Evolutionary conservation across 53 echinoderm and acorn worm genomes (phyloP), one percentile per base, ranked within the genome.

Genomic region (Henricia sp.): DNA sequence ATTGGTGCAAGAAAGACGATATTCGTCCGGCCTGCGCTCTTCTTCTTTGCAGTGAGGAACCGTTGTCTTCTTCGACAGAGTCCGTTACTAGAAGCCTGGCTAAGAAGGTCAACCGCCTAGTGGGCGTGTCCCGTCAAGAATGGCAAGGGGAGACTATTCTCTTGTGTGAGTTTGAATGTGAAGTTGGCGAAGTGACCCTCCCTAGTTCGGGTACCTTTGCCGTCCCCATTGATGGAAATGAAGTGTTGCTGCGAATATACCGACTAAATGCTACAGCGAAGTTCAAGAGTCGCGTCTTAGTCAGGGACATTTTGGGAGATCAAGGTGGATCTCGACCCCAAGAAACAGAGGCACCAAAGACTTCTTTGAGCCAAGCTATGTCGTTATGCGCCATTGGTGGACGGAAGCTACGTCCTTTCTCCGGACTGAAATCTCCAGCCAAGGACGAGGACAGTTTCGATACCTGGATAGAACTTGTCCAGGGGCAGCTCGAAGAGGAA

Each of bases 371-470:
- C 16, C 26, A 64, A 36, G 30, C 65, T 2, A 2, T 70, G 28
- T 14, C 70, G 1, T 28, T 3, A 6, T 70, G 88, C 32, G 13
- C 21, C 10, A 37, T 56, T 0, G 67, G 59, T 21, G 72, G 82
- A 16, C 26, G 89, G 21, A 85, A 88, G 60, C 68, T 85, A 12
- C 39, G 65, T 3, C 63, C 83, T 29, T 91, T 91, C 40, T 88
- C 80, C 32, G 85, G 92, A 0, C 23, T 30, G 0, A 21, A 64
- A 0, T 13, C 28, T 6, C 43, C 71, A 16, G n/a, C 80, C 0
- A 85, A 80, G 21, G 92, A 92, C 27, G 92, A 92, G 46, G 89
- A 85, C 3, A 25, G 48, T 0, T 92, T 80, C 41, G 88, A 91
- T 20, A 21, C 50, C 0, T 91, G 92, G 92, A 54, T 74, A 3